These are phyloP conservation scores for Rhynchotus rufescens DNA, from an alignment of 2,797 vertebrate species.

Conservation along the genomic window DNA sequence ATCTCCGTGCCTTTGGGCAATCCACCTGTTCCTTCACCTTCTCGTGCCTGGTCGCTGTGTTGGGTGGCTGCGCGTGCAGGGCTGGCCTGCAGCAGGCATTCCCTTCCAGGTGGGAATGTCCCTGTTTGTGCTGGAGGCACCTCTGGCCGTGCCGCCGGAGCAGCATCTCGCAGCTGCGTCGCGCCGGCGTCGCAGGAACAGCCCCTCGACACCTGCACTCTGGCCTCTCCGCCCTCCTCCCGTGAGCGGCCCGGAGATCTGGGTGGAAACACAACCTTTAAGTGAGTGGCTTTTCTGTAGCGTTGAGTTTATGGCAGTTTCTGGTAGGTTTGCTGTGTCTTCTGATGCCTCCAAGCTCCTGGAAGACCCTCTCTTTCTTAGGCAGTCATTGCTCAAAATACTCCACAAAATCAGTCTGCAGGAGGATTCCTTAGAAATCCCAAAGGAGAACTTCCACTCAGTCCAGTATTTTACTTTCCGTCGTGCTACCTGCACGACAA, in stretches of 20 bases:
- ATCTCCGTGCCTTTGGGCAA: not conserved
- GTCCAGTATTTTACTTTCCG: not conserved
- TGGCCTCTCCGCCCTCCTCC: not conserved
- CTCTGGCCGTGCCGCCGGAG: not conserved
- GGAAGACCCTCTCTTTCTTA: not conserved
- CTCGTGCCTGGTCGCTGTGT: not conserved
- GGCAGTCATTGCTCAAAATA: not conserved
- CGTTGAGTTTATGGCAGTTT: not conserved
- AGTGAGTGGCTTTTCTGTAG: not conserved
- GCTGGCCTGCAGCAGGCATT: not conserved
- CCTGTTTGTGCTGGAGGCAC: not conserved
- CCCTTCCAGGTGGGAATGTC: not conserved
- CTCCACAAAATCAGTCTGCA: not conserved
- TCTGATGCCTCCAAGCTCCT: not conserved
- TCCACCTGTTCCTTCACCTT: not conserved
- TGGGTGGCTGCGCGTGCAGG: not conserved
- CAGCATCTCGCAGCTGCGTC: not conserved
- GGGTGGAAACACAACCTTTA: not conserved
- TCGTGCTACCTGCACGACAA: not conserved
- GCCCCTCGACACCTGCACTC: not conserved
- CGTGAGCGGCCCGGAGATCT: not conserved
- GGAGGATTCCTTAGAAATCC: not conserved
- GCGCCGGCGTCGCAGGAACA: fast-evolving
- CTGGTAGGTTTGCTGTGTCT: not conserved
- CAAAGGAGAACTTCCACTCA: not conserved